These are phyloP conservation scores for Rapana venosa DNA, from an alignment of 2,888 invertebrate species.

Conservation along the genomic window DNA sequence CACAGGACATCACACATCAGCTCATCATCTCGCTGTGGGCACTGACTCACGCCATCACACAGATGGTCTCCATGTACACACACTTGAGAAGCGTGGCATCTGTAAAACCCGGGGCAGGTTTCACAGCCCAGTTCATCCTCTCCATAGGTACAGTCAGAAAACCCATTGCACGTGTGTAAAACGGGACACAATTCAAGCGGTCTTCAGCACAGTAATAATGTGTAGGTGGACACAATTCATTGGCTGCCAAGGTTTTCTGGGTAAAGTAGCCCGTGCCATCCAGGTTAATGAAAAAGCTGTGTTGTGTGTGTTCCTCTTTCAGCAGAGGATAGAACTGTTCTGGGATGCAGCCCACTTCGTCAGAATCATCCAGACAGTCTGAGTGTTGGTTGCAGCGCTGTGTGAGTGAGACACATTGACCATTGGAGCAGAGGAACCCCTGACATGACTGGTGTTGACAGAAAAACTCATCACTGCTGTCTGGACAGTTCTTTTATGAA, in stretches of 20 bases:
- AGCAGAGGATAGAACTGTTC: not conserved
- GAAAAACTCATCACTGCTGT: not conserved
- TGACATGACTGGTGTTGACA: not conserved
- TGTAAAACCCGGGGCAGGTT: not conserved
- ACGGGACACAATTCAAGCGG: not conserved
- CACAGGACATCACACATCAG: not conserved
- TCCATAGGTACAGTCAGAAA: not conserved
- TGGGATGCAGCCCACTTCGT: not conserved
- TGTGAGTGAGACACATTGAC: not conserved
- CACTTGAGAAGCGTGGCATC: not conserved
- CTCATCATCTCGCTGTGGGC: not conserved
- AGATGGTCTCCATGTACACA: not conserved
- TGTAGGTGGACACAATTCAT: not conserved
- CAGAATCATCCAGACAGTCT: slow-evolving; percentile 10
- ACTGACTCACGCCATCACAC: slow-evolving; percentile 9
- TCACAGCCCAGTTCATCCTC: slow-evolving; percentile 2
- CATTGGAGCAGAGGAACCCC: not conserved
- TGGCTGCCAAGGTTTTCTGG: not conserved
- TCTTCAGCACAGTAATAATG: not conserved
- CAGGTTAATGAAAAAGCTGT: not conserved
- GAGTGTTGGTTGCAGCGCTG: not conserved
- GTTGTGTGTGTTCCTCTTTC: not conserved
- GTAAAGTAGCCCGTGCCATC: slow-evolving; percentile 1
- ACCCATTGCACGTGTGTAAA: not conserved
- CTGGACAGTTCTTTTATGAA: not conserved